Base-by-base conservation (phyloP, 2,888 invertebrate genomes). In the Congeria kusceri region DNA sequence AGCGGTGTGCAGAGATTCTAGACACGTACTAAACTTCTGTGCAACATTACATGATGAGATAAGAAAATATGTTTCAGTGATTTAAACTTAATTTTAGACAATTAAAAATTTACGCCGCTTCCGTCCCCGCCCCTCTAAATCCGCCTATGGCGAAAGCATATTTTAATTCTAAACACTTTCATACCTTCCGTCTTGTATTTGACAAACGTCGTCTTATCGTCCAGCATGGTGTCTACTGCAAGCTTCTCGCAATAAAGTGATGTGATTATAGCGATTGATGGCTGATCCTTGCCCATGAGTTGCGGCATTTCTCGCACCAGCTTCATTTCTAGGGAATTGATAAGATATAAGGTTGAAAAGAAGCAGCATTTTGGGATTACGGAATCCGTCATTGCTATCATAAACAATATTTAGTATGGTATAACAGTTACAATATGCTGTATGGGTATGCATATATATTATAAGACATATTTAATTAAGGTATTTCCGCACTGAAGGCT, bases 211-310 rank as follows among this genome's bases (percentile, higher is more conserved):
- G 97, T 97, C 93, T 98, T 98, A 92, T 98, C 97, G 89, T 98
- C 98, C 92, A 99, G 97, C 97, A 99, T 97, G 20, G 98, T 97
- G 94, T 99, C 99, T 0, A 99, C 98, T 1, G 99, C 99, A 89
- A 98, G 95, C 93, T 99, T 99, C 94, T 99, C 99, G 92, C 98
- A 98, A 94, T 98, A 99, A 90, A 98, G 96, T 0, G 98, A 98
- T 0, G 99, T 99, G 77, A 99, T 97, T 76, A 99, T 97, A n/a
- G 98, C 99, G 90, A 99, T 98, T 25, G 97, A 98, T 0, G 99
- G 99, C 92, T 98, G 98, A 88, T 98, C 97, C 29, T 96, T 96
- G 78, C 96, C 96, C 68, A 96, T 96, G 93, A 98, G 96, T 15
- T 96, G 96, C 18, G 98, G 98, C 97, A 98, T 97, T 95, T 98